A percentile compares a stretch with the other conserved stretches of the same genome.
phyloP scores from a whole-genome alignment of 2,888 invertebrate genomes.

The Hypomecis punctinalis region DNA sequence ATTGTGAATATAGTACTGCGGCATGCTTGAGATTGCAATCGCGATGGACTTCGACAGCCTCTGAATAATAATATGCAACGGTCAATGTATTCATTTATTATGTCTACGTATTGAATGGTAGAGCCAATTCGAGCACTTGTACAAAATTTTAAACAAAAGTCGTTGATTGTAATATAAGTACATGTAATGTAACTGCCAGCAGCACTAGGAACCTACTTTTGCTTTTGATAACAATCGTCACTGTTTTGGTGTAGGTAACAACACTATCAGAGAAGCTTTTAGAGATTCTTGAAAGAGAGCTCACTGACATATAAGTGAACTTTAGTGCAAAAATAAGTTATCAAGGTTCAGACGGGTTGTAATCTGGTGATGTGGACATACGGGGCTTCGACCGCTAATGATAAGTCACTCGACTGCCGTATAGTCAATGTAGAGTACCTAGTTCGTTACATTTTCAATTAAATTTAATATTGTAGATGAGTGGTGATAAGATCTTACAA shows the following conservation, averaged over 20 bases:
- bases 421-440: constrained; percentile 23
- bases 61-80: constrained; percentile 71
- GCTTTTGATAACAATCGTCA: constrained; percentile 1
- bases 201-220: constrained; percentile 1
- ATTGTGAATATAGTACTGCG: constrained; percentile 64
- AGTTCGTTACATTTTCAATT: constrained; percentile 5
- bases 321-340: constrained; percentile 64
- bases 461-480: constrained; percentile 4
- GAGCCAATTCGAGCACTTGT: constrained; percentile 1
- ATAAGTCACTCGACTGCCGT: constrained; percentile 62
- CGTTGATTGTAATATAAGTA: background rate
- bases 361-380: constrained; percentile 68
- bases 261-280: constrained; percentile 1
- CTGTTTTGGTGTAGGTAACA: background rate
- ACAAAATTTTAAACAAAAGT: constrained; percentile 13
- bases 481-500: background rate
- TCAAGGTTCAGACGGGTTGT: constrained; percentile 71
- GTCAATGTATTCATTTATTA: constrained; percentile 40
- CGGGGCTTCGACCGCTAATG: constrained; percentile 76
- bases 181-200: background rate
- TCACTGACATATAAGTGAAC: too few species aligned
- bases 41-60: constrained; percentile 58
- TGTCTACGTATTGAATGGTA: constrained; percentile 25
- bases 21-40: constrained; percentile 68
- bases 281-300: background rate